These are phyloP conservation scores for Trichonephila clavata DNA, from an alignment of 1,140 invertebrate species.

Conservation along the genomic window DNA sequence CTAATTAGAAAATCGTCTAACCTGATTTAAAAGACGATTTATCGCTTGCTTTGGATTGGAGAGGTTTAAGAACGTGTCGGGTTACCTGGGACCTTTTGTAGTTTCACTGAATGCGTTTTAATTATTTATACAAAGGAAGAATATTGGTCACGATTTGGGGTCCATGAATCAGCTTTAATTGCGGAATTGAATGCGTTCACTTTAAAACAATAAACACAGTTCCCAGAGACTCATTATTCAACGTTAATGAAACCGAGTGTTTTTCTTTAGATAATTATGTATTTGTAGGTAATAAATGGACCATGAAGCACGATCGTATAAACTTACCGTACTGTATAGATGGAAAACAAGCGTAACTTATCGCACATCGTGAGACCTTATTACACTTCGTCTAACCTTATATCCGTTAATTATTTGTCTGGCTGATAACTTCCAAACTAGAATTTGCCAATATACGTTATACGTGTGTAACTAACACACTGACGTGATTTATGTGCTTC, in stretches of 20 bases:
- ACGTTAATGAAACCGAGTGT: constrained; percentile 30
- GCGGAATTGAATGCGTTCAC: constrained; percentile 18
- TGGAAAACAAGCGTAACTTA: background rate
- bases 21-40: constrained; percentile 60
- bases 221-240: constrained; percentile 12
- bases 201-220: constrained; percentile 49
- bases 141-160: constrained; percentile 57
- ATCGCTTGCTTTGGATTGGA: constrained; percentile 28
- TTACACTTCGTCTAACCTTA: background rate
- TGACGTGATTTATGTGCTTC: no score
- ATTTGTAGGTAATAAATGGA: constrained; percentile 40
- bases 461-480: no score
- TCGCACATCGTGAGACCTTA: background rate
- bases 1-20: constrained; percentile 67
- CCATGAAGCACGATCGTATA: constrained; percentile 4
- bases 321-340: background rate
- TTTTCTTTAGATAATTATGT: constrained; percentile 1
- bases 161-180: constrained; percentile 57
- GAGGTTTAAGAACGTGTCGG: constrained; percentile 30
- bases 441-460: no score
- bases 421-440: no score
- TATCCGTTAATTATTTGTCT: no score
- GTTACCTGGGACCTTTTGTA: constrained; percentile 49
- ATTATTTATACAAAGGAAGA: constrained; percentile 48
- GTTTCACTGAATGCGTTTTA: constrained; percentile 35